Percentiles rank a stretch among this genome's conserved stretches.
Evolutionary conservation across 1,140 invertebrate genomes (phyloP).

Genomic region (Aphis gossypii): DNA sequence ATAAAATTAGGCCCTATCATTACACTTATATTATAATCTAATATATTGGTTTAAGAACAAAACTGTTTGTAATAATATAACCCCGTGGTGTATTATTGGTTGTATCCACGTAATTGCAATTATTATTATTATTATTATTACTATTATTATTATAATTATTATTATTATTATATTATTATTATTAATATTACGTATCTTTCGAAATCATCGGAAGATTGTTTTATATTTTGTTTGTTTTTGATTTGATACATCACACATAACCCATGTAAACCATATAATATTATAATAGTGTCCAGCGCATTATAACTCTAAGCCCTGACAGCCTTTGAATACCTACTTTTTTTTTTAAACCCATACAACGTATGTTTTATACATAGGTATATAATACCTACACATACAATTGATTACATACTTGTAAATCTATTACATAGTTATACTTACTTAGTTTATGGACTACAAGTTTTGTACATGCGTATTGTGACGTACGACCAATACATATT

Average conservation of each 20-base stretch:
- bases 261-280: neutral
- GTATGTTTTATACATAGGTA: neutral
- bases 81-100: neutral
- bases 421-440: neutral
- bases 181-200: conserved; percentile 19
- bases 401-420: neutral
- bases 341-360: neutral
- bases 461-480: neutral
- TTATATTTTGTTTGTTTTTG: conserved; percentile 11
- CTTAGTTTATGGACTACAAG: neutral
- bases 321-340: conserved; percentile 29
- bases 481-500: neutral
- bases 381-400: neutral
- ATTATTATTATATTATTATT: neutral
- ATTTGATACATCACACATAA: conserved; percentile 14
- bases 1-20: conserved; percentile 25
- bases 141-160: neutral
- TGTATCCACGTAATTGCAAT: neutral
- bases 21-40: conserved; percentile 1
- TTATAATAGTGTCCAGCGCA: neutral
- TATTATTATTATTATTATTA: neutral
- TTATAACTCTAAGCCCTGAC: neutral
- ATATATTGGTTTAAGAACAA: conserved; percentile 20
- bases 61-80: conserved; percentile 21
- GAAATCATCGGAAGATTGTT: conserved; percentile 22